Conservation (phyloP, 1,140 invertebrate genomes). For the Eurosta solidaginis region DNA sequence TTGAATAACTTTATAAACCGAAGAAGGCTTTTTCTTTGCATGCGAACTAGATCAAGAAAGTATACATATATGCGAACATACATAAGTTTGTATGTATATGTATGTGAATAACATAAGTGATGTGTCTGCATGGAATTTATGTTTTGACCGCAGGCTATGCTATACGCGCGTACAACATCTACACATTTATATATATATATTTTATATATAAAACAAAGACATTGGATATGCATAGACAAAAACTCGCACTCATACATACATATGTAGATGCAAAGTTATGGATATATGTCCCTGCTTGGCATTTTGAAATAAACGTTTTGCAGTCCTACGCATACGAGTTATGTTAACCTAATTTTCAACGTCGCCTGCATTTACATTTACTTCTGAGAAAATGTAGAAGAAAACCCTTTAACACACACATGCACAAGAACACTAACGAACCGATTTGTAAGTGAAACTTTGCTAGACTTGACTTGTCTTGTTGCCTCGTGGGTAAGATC, state of each 20-base stretch:
- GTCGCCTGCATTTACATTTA: slow-evolving; percentile 15
- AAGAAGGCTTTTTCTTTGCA: neutral
- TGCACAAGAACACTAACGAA: no score
- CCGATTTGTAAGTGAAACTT: no score
- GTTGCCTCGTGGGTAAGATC: no score
- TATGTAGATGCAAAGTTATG: neutral
- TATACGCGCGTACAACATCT: no score
- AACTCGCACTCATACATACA: neutral
- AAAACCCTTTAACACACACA: neutral
- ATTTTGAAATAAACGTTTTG: neutral
- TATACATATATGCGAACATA: no score
- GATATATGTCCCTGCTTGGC: neutral
- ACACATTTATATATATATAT: no score
- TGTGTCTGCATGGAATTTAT: neutral
- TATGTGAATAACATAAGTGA: neutral
- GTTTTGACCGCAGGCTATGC: neutral
- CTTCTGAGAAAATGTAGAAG: neutral
- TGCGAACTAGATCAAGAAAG: no score
- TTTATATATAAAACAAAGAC: no score
- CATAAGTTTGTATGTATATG: no score
- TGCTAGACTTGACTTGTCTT: no score
- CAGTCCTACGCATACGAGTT: no score
- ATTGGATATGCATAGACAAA: no score
- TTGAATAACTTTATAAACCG: neutral
- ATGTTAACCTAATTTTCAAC: slow-evolving; percentile 19